These are phyloP conservation scores for Dallia pectoralis DNA, from an alignment of 2,797 vertebrate species.

Conservation along the genomic window DNA sequence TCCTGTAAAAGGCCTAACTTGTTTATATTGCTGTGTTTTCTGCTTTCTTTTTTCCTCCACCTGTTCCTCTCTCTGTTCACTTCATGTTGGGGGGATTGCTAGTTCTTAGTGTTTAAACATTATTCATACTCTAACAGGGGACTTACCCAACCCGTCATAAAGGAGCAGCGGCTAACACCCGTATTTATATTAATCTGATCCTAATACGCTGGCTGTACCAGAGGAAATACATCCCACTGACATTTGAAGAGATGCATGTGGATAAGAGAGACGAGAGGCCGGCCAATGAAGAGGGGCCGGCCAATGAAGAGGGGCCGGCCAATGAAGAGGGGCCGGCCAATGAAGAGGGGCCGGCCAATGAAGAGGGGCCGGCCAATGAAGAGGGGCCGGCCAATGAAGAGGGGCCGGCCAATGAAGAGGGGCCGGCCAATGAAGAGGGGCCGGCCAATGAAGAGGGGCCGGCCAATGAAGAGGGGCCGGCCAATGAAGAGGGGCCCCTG, in stretches of 20 bases:
- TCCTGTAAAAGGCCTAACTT: no score
- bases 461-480: not conserved
- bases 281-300: not conserved
- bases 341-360: not conserved
- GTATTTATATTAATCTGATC: no score
- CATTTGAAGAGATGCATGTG: not conserved
- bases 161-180: no score
- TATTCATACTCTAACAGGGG: no score
- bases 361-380: not conserved
- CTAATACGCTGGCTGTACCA: not conserved
- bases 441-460: not conserved
- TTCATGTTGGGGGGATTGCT: no score
- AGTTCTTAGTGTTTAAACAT: no score
- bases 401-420: not conserved
- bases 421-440: constrained; percentile 8
- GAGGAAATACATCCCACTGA: constrained; percentile 1
- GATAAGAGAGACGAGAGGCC: no score
- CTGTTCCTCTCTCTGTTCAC: no score
- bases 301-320: not conserved
- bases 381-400: not conserved
- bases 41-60: no score
- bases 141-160: no score
- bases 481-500: not conserved
- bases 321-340: not conserved
- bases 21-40: no score